Conservation (phyloP, 2,113 vertebrate genomes). For the Gadus chalcogrammus region DNA sequence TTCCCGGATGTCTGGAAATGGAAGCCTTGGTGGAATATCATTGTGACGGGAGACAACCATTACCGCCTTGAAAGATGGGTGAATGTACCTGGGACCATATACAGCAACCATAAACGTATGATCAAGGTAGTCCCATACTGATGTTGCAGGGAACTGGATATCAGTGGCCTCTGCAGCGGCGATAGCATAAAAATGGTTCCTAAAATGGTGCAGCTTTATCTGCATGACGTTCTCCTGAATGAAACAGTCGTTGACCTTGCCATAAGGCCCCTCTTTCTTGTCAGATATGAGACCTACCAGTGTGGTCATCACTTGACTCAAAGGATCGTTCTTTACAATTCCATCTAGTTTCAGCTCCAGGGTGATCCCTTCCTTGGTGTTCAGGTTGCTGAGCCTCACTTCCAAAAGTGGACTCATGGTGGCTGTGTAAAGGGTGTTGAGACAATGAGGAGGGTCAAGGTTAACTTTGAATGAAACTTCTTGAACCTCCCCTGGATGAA, state of each 20-base stretch:
- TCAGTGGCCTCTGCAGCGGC: constrained; percentile 75
- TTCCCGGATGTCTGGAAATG: constrained; percentile 79
- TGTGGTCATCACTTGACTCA: constrained; percentile 89
- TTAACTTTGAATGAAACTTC: constrained; percentile 85
- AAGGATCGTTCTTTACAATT: constrained; percentile 82
- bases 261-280: constrained; percentile 85
- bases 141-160: constrained; percentile 76
- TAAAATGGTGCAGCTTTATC: constrained; percentile 80
- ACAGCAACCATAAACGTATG: constrained; percentile 83
- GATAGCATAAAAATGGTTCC: constrained; percentile 82
- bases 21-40: constrained; percentile 83
- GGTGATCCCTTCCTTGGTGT: constrained; percentile 76
- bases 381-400: constrained; percentile 84
- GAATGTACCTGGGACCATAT: constrained; percentile 92
- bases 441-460: constrained; percentile 81
- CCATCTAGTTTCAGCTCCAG: constrained; percentile 86
- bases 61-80: constrained; percentile 87
- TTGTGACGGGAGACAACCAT: constrained; percentile 84
- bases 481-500: constrained; percentile 83
- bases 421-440: constrained; percentile 85
- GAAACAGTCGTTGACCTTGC: constrained; percentile 79
- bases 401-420: constrained; percentile 88
- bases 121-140: constrained; percentile 78
- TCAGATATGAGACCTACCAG: constrained; percentile 79
- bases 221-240: constrained; percentile 83